phyloP scores from a whole-genome alignment of 2,113 vertebrate species.

The Solea senegalensis region DNA sequence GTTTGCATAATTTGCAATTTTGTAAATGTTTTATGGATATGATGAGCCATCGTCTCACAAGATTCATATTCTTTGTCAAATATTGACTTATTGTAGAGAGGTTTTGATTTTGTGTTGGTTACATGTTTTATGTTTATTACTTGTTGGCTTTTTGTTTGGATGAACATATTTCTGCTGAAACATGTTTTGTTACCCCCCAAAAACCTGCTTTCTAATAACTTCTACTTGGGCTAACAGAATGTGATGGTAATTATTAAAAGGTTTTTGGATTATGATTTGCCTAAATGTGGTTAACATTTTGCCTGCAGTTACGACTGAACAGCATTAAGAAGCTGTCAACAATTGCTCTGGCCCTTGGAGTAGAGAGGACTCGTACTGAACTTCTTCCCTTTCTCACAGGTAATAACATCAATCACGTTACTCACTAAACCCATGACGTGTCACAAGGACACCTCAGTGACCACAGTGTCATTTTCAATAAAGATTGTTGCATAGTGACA shows the following conservation, averaged over 20 bases:
- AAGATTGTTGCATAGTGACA: not conserved
- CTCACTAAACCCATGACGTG: not conserved
- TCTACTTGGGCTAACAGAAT: not conserved
- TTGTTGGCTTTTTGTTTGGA: no score
- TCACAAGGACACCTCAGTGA: not conserved
- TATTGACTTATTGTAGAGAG: no score
- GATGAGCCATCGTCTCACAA: no score
- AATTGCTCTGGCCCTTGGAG: constrained; percentile 89
- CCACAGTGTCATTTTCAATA: not conserved
- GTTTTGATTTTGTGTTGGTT: no score
- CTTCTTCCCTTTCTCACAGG: constrained; percentile 92
- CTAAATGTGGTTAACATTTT: not conserved
- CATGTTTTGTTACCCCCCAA: no score
- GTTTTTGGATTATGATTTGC: not conserved
- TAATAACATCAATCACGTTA: constrained; percentile 42
- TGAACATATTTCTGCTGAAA: no score
- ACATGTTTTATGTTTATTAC: no score
- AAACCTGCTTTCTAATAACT: not conserved
- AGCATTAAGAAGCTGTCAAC: constrained; percentile 94
- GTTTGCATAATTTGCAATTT: not conserved
- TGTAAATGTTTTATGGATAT: no score
- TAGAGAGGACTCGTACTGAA: constrained; percentile 90
- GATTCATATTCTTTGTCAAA: no score
- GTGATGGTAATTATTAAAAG: not conserved
- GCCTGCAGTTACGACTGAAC: constrained; percentile 87